phyloP scores from a whole-genome alignment of 2,113 vertebrate species.

The Platichthys flesus region DNA sequence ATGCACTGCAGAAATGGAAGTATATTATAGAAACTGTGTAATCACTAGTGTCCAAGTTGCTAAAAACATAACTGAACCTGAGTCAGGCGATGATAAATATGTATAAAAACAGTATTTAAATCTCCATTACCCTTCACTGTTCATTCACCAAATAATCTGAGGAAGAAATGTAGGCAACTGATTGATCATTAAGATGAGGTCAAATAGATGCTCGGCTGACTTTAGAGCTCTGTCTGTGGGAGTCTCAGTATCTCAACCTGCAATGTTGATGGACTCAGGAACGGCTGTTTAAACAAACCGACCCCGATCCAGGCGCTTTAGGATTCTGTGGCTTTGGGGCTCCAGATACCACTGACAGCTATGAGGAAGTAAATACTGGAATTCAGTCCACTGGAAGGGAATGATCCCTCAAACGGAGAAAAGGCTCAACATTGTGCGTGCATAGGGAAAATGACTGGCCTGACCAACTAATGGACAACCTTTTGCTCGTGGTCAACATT shows the following conservation, averaged over 20 bases:
- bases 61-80: too few relatives aligned
- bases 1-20: too few relatives aligned
- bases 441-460: background rate
- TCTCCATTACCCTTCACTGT: background rate
- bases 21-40: too few relatives aligned
- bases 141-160: too few relatives aligned
- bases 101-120: background rate
- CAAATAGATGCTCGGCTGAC: background rate
- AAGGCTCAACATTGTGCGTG: background rate
- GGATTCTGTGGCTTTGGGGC: background rate
- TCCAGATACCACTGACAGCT: conserved; percentile 11
- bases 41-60: too few relatives aligned
- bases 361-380: conserved; percentile 46
- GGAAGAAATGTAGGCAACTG: background rate
- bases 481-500: background rate
- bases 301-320: background rate
- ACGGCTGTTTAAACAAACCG: conserved; percentile 30
- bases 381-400: background rate
- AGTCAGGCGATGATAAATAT: background rate
- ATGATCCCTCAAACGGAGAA: conserved; percentile 4
- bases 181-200: background rate
- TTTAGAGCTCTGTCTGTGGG: background rate
- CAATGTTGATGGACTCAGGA: background rate
- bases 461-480: background rate
- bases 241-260: background rate